Evolutionary conservation across 2,888 invertebrate genomes (phyloP).

Genomic region (Trypoxylon attenuatum): DNA sequence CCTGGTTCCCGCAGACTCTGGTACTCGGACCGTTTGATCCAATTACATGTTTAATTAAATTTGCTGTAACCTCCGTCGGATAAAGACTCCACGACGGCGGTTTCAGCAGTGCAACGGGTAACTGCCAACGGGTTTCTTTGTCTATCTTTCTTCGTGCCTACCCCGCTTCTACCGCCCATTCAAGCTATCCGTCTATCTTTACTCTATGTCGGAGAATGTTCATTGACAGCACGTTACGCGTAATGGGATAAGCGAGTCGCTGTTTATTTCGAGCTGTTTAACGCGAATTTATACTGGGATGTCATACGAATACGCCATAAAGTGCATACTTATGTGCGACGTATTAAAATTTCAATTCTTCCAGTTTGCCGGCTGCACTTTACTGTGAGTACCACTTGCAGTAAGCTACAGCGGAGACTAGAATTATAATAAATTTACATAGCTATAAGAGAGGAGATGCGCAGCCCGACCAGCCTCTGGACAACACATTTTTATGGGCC

Average conservation of each 20-base stretch:
- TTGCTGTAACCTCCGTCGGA: background rate
- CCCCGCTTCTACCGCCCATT: too few relatives aligned
- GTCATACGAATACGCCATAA: background rate
- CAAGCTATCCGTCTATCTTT: too few relatives aligned
- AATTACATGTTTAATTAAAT: slow-evolving; percentile 18
- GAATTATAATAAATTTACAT: slow-evolving; percentile 26
- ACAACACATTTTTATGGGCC: background rate
- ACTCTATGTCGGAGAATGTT: too few relatives aligned
- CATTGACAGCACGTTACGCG: too few relatives aligned
- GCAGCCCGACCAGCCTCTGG: background rate
- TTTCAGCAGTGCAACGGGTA: too few relatives aligned
- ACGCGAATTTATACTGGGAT: background rate
- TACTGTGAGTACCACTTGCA: background rate
- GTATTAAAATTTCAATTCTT: slow-evolving; percentile 4
- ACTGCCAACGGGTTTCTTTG: too few relatives aligned
- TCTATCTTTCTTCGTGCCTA: too few relatives aligned
- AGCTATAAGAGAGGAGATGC: background rate
- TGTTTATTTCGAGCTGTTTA: too few relatives aligned
- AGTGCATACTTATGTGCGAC: slow-evolving; percentile 1
- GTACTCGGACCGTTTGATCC: slow-evolving; percentile 4
- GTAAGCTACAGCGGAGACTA: slow-evolving; percentile 4
- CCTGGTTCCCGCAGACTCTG: too few relatives aligned
- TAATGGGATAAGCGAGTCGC: too few relatives aligned
- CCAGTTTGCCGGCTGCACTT: background rate
- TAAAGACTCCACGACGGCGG: too few relatives aligned